phyloP scores from a whole-genome alignment of 2,888 invertebrate species.

The Rambutsinella grinnellia region DNA sequence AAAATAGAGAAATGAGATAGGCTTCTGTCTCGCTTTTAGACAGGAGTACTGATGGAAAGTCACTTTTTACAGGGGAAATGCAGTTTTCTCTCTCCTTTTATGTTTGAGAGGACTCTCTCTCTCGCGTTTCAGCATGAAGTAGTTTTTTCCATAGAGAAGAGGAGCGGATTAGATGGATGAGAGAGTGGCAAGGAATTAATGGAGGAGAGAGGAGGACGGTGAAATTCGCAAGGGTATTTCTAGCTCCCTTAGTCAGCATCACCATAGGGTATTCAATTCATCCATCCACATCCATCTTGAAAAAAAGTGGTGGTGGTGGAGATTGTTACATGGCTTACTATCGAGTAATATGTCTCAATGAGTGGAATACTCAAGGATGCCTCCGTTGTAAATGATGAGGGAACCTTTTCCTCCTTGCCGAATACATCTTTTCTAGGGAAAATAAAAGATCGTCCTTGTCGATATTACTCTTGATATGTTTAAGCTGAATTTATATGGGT shows the following conservation, averaged over 20 bases:
- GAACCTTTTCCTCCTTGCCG: constrained; percentile 21
- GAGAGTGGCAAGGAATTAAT: constrained; percentile 54
- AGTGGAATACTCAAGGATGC: not conserved
- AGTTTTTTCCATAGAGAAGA: constrained; percentile 37
- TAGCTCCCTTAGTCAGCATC: constrained; percentile 60
- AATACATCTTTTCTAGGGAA: constrained; percentile 21
- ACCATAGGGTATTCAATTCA: constrained; percentile 62
- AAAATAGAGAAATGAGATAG: constrained; percentile 20
- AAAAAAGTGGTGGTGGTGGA: constrained; percentile 15
- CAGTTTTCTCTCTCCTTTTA: not conserved
- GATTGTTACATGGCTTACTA: not conserved
- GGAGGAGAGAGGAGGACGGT: constrained; percentile 58
- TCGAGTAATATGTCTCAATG: constrained; percentile 49
- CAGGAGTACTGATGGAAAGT: constrained; percentile 42
- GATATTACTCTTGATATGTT: constrained; percentile 25
- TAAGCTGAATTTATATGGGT: constrained; percentile 3
- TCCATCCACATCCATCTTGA: constrained; percentile 55
- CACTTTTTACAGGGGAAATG: constrained; percentile 23
- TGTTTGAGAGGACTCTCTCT: constrained; percentile 3
- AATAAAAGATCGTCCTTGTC: constrained; percentile 36
- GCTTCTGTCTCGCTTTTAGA: constrained; percentile 39
- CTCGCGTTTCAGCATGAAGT: constrained; percentile 4
- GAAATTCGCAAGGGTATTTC: constrained; percentile 58
- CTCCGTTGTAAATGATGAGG: constrained; percentile 26
- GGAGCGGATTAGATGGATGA: constrained; percentile 57